Conservation (phyloP, 1,140 invertebrate species). For the Elymnias hypermnestra region DNA sequence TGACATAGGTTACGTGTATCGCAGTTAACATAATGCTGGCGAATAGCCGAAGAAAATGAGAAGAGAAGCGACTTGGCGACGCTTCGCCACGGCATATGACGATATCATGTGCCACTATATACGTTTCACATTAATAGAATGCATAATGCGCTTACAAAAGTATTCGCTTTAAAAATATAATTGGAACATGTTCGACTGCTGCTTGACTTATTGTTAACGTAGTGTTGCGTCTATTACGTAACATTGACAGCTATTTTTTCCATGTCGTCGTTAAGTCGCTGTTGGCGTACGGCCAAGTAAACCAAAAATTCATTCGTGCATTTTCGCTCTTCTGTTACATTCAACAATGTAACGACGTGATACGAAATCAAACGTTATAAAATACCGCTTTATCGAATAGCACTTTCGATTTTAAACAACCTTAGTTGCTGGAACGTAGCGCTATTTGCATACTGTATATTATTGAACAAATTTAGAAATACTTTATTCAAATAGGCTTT, state of each 20-base stretch:
- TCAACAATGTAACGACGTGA: conserved; percentile 9
- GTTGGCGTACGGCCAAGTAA: conserved; percentile 54
- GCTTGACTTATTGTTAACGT: conserved; percentile 28
- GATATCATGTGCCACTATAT: too few relatives aligned
- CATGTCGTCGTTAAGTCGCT: conserved; percentile 50
- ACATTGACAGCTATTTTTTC: conserved; percentile 67
- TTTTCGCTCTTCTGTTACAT: conserved; percentile 12
- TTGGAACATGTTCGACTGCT: conserved; percentile 2
- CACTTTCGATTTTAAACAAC: conserved; percentile 1
- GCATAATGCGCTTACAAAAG: background rate
- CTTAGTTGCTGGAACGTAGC: background rate
- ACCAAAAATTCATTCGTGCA: conserved; percentile 8
- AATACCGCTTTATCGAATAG: background rate
- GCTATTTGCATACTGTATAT: too few relatives aligned
- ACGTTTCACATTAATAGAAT: background rate
- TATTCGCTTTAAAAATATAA: background rate
- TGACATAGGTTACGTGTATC: too few relatives aligned
- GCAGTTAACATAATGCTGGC: too few relatives aligned
- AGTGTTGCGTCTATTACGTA: conserved; percentile 45
- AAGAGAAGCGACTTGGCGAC: too few relatives aligned
- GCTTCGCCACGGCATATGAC: too few relatives aligned
- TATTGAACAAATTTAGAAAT: too few relatives aligned
- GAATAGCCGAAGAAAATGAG: too few relatives aligned
- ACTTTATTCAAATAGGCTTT: background rate
- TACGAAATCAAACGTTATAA: background rate